Percentiles rank a stretch among this genome's conserved stretches.
Conservation (phyloP, 2,888 invertebrate genomes). For the Lepidonotus clava region DNA sequence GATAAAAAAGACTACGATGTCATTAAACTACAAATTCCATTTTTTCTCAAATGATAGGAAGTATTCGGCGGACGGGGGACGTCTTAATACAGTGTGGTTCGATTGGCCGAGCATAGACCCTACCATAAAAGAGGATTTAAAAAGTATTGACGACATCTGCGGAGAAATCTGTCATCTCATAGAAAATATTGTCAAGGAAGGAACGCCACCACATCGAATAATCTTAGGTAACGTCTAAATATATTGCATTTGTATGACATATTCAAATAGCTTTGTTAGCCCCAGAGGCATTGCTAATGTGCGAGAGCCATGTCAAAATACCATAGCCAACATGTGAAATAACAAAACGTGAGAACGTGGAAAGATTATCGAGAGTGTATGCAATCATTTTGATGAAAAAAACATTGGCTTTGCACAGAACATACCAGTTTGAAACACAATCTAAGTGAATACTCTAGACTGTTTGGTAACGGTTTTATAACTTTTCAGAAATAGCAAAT, state of each 20-base stretch:
- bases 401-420: too few relatives aligned
- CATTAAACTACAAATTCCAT: not conserved
- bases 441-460: too few relatives aligned
- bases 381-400: too few relatives aligned
- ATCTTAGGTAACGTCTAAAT: conserved; percentile 81
- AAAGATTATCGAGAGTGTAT: too few relatives aligned
- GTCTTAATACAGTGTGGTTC: conserved; percentile 88
- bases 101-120: conserved; percentile 86
- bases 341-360: too few relatives aligned
- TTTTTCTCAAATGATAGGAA: too few relatives aligned
- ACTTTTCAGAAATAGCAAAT: too few relatives aligned
- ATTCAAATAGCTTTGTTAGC: not conserved
- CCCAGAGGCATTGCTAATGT: not conserved
- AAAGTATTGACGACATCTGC: conserved; percentile 84
- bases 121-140: conserved; percentile 84
- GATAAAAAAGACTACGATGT: too few relatives aligned
- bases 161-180: conserved; percentile 84
- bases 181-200: conserved; percentile 84
- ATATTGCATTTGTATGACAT: not conserved
- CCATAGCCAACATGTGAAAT: too few relatives aligned
- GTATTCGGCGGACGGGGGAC: conserved; percentile 85
- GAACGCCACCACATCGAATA: conserved; percentile 87
- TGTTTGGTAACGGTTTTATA: too few relatives aligned
- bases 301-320: too few relatives aligned
- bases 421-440: too few relatives aligned